phyloP scores from a whole-genome alignment of 2,113 vertebrate species.

The Lepisosteus osseus region DNA sequence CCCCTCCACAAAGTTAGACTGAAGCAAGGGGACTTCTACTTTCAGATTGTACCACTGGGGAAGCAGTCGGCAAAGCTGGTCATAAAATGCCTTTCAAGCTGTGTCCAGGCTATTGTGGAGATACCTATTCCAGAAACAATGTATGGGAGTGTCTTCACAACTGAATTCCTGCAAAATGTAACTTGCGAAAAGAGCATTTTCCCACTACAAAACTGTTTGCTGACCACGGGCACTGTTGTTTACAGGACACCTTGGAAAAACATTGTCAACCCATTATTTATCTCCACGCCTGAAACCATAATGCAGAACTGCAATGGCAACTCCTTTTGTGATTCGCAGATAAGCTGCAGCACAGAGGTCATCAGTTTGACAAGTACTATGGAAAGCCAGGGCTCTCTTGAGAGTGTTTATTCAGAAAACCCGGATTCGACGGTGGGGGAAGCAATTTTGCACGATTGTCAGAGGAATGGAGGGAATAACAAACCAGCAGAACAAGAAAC shows the following conservation, averaged over 20 bases:
- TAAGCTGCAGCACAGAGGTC: slow-evolving; percentile 42
- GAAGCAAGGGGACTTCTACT: slow-evolving; percentile 75
- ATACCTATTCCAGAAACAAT: slow-evolving; percentile 69
- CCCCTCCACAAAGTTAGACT: slow-evolving; percentile 71
- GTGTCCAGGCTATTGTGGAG: slow-evolving; percentile 67
- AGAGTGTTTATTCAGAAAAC: slow-evolving; percentile 27
- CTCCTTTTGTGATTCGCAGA: slow-evolving; percentile 52
- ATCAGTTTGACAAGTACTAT: slow-evolving; percentile 63
- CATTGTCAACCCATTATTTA: slow-evolving; percentile 67
- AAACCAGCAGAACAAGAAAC: not conserved
- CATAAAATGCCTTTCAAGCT: slow-evolving; percentile 74
- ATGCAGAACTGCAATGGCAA: slow-evolving; percentile 51
- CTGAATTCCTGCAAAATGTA: slow-evolving; percentile 73
- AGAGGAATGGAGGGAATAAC: not conserved
- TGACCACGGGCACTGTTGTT: slow-evolving; percentile 65
- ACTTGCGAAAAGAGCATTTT: slow-evolving; percentile 59
- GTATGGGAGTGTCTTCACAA: slow-evolving; percentile 72
- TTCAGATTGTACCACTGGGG: slow-evolving; percentile 69
- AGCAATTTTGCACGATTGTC: slow-evolving; percentile 24
- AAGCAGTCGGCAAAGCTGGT: slow-evolving; percentile 70
- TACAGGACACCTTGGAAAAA: slow-evolving; percentile 74
- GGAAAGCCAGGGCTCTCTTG: slow-evolving; percentile 64
- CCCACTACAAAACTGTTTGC: slow-evolving; percentile 72
- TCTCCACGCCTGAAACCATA: slow-evolving; percentile 60
- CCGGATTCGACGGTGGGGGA: slow-evolving; percentile 61